Percentiles rank a stretch among this genome's conserved stretches.
These are phyloP conservation scores for Lordiphosa fenestrarum DNA, from an alignment of 2,888 invertebrate genomes.

Conservation along the genomic window DNA sequence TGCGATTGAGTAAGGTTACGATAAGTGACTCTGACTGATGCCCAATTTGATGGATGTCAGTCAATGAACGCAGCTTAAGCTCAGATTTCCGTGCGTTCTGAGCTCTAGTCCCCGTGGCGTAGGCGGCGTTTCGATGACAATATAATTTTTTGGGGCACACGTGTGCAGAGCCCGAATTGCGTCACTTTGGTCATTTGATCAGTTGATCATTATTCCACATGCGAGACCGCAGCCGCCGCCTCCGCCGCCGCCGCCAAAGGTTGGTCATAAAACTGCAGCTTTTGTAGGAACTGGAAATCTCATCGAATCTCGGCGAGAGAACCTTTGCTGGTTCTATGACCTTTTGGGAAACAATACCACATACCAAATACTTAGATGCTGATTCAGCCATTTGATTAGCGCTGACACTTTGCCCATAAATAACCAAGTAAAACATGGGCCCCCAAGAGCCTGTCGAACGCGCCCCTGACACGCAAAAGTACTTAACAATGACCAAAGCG, in stretches of 20 bases:
- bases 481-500: conserved; percentile 76
- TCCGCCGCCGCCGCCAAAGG: conserved; percentile 33
- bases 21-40: conserved; percentile 6
- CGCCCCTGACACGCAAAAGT: conserved; percentile 71
- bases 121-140: conserved; percentile 59
- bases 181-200: conserved; percentile 36
- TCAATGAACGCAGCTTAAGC: conserved; percentile 45
- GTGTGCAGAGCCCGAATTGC: conserved; percentile 41
- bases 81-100: conserved; percentile 52
- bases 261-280: conserved; percentile 59
- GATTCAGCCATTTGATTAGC: conserved; percentile 79
- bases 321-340: conserved; percentile 45
- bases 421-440: conserved; percentile 78
- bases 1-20: conserved; percentile 57
- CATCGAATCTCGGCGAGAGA: conserved; percentile 9
- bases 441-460: conserved; percentile 68
- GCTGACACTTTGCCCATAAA: conserved; percentile 80
- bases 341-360: conserved; percentile 47
- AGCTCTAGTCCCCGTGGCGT: conserved; percentile 40
- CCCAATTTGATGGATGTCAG: conserved; percentile 55
- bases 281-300: conserved; percentile 42
- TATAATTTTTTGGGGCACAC: conserved; percentile 42
- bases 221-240: conserved; percentile 27
- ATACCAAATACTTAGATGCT: conserved; percentile 55
- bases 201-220: conserved; percentile 39